Evolutionary conservation across 1,140 invertebrate genomes (phyloP), one percentile per base, ranked within the genome.

Genomic region (Parasteatoda tepidariorum): DNA sequence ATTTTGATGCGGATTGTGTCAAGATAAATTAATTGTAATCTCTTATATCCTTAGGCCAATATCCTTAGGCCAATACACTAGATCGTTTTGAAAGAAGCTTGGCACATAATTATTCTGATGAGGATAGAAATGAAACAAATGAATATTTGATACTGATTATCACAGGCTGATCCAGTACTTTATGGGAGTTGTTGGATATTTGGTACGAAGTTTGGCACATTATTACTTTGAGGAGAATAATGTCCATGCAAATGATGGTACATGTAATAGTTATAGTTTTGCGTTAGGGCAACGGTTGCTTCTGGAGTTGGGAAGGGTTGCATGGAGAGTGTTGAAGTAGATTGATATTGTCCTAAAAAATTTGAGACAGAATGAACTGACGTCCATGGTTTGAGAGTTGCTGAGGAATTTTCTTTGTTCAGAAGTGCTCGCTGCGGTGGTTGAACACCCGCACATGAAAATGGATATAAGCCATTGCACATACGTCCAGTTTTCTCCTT

Each of bases 231-330:
- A 9, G 66, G 61, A n/a, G 66, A 62, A 18, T 83, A 68, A 33
- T 84, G 82, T 26, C 41, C 34, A 75, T 85, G 85, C 30, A 87
- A n/a, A n/a, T n/a, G 86, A 22, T 87, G 86, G 85, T 93, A 93
- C n/a, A n/a, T n/a, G 86, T 93, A 93, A 87, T 93, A 93, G 87
- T 93, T 93, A 87, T 93, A 94, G 79, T 93, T 92, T 87, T 93
- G 91, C 41, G 91, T 85, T 4, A 85, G 62, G n/a, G n/a, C n/a
- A n/a, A n/a, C n/a, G n/a, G n/a, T n/a, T n/a, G n/a, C n/a, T 26
- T 62, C 76, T 15, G 76, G 41, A n/a, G 62, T 64, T 73, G 30
- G 84, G 84, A 34, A 85, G 9, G 41, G 41, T 33, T 62, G 82
- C 0, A 84, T 67, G 30, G 68, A 75, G 22, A 66, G 82, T 3